A percentile compares a stretch with the other conserved stretches of the same genome.
These are phyloP conservation scores for Hypothenemus hampei DNA, from an alignment of 1,140 invertebrate species.

Conservation along the genomic window DNA sequence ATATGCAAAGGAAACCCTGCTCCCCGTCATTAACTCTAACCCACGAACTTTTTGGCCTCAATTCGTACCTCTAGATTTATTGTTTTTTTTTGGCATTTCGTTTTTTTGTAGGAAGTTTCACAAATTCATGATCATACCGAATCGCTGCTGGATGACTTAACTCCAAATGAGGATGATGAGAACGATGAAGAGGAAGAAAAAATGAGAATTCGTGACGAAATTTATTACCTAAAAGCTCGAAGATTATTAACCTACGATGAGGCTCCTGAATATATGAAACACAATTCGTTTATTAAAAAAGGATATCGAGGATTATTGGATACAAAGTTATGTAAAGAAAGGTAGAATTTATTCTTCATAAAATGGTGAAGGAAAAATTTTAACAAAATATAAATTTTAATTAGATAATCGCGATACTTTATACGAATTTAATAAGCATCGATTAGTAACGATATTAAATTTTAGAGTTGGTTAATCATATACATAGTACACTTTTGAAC, in stretches of 20 bases:
- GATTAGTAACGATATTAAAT: too few relatives aligned
- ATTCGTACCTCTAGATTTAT: too few relatives aligned
- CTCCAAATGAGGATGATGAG: slow-evolving; percentile 7
- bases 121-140: slow-evolving; percentile 29
- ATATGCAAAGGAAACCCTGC: too few relatives aligned
- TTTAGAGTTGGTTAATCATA: too few relatives aligned
- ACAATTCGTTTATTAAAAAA: slow-evolving; percentile 63
- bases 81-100: neutral
- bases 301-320: slow-evolving; percentile 74
- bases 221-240: slow-evolving; percentile 46
- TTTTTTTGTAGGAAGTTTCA: slow-evolving; percentile 4
- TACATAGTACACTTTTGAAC: too few relatives aligned
- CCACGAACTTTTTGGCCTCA: too few relatives aligned
- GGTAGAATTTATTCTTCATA: too few relatives aligned
- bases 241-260: slow-evolving; percentile 54
- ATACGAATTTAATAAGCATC: too few relatives aligned
- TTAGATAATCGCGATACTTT: too few relatives aligned
- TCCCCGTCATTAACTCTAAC: too few relatives aligned
- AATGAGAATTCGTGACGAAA: slow-evolving; percentile 20
- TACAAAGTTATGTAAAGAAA: slow-evolving; percentile 79
- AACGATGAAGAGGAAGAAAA: slow-evolving; percentile 4
- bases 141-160: slow-evolving; percentile 32
- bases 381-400: too few relatives aligned
- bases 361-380: too few relatives aligned
- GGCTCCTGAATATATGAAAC: slow-evolving; percentile 69